phyloP scores from a whole-genome alignment of 2,113 vertebrate species.

The Echinops telfairi region DNA sequence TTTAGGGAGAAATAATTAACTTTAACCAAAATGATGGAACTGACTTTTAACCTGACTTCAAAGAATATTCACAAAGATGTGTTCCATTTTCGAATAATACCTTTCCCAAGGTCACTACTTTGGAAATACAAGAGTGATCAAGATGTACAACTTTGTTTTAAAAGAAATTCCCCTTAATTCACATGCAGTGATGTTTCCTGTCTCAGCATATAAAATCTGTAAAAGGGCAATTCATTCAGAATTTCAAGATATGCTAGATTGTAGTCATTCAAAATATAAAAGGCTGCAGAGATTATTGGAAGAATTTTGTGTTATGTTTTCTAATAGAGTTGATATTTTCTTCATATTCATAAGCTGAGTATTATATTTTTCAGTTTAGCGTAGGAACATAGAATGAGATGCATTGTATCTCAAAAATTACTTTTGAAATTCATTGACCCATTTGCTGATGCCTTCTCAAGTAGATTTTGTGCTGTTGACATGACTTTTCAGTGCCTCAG shows the following conservation, averaged over 20 bases:
- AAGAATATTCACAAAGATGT: not conserved
- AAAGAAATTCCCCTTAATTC: not conserved
- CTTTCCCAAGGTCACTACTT: not conserved
- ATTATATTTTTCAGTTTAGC: not conserved
- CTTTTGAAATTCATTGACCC: constrained; percentile 2
- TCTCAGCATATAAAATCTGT: not conserved
- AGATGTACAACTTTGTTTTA: constrained; percentile 9
- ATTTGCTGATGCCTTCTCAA: not conserved
- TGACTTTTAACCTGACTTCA: not conserved
- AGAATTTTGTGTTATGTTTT: constrained; percentile 38
- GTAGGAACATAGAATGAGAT: not conserved
- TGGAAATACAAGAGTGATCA: not conserved
- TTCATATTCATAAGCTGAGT: constrained; percentile 56
- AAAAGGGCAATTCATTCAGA: constrained; percentile 14
- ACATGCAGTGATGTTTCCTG: not conserved
- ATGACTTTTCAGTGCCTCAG: not conserved
- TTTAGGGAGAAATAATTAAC: too few relatives aligned
- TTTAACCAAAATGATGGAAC: too few relatives aligned
- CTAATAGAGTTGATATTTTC: constrained; percentile 8
- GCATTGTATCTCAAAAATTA: not conserved
- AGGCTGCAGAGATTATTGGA: not conserved
- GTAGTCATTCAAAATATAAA: constrained; percentile 30
- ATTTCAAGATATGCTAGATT: constrained; percentile 43
- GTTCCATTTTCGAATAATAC: constrained; percentile 13
- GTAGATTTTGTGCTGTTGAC: constrained; percentile 19